Evolutionary conservation across 1,140 invertebrate species (phyloP), one percentile per base, ranked within the genome.

Genomic region (Meteorus sp.): DNA sequence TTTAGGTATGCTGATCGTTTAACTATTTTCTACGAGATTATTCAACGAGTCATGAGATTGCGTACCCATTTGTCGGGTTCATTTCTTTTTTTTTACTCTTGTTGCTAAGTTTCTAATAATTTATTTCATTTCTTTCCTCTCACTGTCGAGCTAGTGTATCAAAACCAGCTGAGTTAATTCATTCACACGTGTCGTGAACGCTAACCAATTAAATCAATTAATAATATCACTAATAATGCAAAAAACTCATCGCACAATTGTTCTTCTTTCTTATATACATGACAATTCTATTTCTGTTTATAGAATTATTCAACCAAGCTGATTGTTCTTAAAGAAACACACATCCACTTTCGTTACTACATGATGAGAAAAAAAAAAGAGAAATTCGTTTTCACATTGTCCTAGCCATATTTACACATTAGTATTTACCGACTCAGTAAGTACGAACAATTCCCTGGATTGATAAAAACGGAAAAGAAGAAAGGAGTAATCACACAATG

Each of bases 401-500:
- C 19, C 13, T 55, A 13, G 33, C 44, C 56, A 50, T 66, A 71
- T 72, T 59, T 71, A 72, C 69, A 71, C 47, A 39, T 67, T 54
- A 51, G 51, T 56, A 60, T 48, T 64, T 47, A 66, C 64, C 59
- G 57, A 63, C 65, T 77, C 76, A 77, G 60, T 68, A 76, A 74
- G 68, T 78, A 77, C 72, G 65, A 77, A 76, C 67, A 69, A 79
- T 78, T 79, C 71, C 71, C 75, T 78, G 74, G 75, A 74, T 78
- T 63, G 75, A 77, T 69, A 70, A 70, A 79, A 72, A 76, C 72
- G 70, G 76, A 58, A 57, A 75, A 76, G 68, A 72, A 70, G 78
- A 70, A 75, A 75, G 20, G 72, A 76, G 61, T 60, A 67, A 68
- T 67, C 45, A 43, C 45, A 61, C 44, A 58, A 63, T 47, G 52